Conservation (phyloP, 2,797 vertebrate species). For the Anableps anableps region DNA sequence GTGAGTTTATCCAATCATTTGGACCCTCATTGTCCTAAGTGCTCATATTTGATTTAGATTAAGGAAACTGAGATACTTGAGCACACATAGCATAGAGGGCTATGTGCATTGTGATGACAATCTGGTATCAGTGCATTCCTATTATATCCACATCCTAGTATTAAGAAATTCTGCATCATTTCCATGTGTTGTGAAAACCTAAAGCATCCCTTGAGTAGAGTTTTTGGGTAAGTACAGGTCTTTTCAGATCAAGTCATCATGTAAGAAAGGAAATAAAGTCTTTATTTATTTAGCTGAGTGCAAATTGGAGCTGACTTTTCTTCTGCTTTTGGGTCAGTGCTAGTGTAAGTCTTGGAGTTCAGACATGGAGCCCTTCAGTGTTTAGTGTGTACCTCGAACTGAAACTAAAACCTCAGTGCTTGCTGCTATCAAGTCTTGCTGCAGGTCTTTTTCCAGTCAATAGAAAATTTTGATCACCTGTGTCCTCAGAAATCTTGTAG, state of each 20-base stretch:
- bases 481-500: neutral
- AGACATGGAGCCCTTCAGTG: too few species aligned
- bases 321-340: neutral
- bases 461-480: neutral
- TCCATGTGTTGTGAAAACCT: neutral
- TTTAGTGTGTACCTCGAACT: neutral
- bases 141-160: neutral
- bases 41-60: neutral
- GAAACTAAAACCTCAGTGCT: neutral
- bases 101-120: neutral
- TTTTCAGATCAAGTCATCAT: neutral
- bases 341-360: too few species aligned
- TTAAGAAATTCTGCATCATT: neutral
- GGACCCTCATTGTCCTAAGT: neutral
- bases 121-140: neutral
- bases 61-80: neutral
- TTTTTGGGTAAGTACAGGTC: neutral
- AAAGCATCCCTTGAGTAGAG: neutral
- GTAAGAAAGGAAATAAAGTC: neutral
- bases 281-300: neutral
- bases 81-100: neutral
- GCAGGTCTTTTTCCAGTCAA: neutral
- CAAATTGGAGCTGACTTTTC: neutral
- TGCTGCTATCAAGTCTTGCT: neutral
- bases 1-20: neutral